Evolutionary conservation across 1,140 invertebrate genomes (phyloP).

Genomic region (Epicauta chinensis): DNA sequence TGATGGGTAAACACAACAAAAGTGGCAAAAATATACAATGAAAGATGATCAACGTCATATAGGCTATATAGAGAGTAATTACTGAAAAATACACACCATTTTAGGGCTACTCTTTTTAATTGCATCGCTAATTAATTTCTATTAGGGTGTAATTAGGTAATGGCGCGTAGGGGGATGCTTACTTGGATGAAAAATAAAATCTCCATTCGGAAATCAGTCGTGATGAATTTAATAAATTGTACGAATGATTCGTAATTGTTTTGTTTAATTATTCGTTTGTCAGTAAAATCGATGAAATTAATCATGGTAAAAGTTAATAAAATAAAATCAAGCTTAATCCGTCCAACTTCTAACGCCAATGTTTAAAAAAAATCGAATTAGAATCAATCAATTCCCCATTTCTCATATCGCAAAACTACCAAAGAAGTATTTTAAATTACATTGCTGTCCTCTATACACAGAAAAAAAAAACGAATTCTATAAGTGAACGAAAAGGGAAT

Average conservation of each 20-base stretch:
- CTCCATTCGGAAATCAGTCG: too few species aligned
- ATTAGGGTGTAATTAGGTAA: constrained; percentile 1
- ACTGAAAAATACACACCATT: constrained; percentile 10
- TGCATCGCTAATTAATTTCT: constrained; percentile 12
- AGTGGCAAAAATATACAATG: neutral
- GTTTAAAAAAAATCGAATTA: neutral
- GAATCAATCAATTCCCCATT: neutral
- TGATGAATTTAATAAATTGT: too few species aligned
- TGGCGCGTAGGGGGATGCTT: too few species aligned
- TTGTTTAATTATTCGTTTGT: too few species aligned
- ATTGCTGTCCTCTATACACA: constrained; percentile 5
- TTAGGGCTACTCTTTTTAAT: constrained; percentile 7
- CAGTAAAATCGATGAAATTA: too few species aligned
- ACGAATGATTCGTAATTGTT: too few species aligned
- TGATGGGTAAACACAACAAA: too few species aligned
- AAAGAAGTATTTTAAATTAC: constrained; percentile 22
- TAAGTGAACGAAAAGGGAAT: constrained; percentile 14
- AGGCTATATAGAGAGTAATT: constrained; percentile 12
- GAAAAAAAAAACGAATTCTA: neutral
- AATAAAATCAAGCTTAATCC: too few species aligned
- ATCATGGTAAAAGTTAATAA: too few species aligned
- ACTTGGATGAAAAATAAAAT: too few species aligned
- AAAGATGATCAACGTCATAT: constrained; percentile 12
- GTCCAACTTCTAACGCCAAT: too few species aligned
- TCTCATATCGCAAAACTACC: constrained; percentile 14